These are phyloP conservation scores for Benitochromis conjunctus DNA, from an alignment of 2,113 vertebrate genomes.

Conservation along the genomic window DNA sequence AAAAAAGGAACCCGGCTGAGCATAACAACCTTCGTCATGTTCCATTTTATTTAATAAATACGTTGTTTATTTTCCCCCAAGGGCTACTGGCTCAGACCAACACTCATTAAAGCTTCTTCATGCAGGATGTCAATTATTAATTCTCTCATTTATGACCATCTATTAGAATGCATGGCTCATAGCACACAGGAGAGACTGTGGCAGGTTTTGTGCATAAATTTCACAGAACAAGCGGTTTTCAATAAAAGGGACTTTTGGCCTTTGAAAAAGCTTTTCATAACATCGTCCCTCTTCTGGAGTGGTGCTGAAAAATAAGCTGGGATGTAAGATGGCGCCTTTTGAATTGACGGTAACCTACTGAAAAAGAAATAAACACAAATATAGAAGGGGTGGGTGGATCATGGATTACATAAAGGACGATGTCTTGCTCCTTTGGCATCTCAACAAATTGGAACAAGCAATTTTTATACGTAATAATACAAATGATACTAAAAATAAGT, in stretches of 20 bases:
- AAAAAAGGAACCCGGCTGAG: slow-evolving; percentile 13
- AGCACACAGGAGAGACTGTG: slow-evolving; percentile 26
- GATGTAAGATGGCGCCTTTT: background rate
- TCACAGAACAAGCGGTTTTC: slow-evolving; percentile 46
- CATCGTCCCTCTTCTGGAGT: background rate
- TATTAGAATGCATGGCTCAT: slow-evolving; percentile 50
- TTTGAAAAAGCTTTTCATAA: slow-evolving; percentile 19
- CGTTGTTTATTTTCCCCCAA: slow-evolving; percentile 53
- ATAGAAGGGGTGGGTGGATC: background rate
- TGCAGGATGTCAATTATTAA: slow-evolving; percentile 63
- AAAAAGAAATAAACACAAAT: background rate
- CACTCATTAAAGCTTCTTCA: slow-evolving; percentile 58
- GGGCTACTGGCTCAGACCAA: slow-evolving; percentile 31
- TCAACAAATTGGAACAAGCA: background rate
- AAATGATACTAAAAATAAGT: background rate
- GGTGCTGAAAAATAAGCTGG: background rate
- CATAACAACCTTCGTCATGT: slow-evolving; percentile 44
- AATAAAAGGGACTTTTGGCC: slow-evolving; percentile 30
- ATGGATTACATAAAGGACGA: background rate
- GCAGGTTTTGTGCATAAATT: slow-evolving; percentile 36
- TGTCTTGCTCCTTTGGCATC: background rate
- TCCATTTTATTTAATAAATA: slow-evolving; percentile 56
- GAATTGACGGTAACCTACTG: background rate
- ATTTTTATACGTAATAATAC: background rate
- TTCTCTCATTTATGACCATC: slow-evolving; percentile 47